Evolutionary conservation across 2,113 vertebrate species (phyloP).

Genomic region (Oryzias curvinotus): DNA sequence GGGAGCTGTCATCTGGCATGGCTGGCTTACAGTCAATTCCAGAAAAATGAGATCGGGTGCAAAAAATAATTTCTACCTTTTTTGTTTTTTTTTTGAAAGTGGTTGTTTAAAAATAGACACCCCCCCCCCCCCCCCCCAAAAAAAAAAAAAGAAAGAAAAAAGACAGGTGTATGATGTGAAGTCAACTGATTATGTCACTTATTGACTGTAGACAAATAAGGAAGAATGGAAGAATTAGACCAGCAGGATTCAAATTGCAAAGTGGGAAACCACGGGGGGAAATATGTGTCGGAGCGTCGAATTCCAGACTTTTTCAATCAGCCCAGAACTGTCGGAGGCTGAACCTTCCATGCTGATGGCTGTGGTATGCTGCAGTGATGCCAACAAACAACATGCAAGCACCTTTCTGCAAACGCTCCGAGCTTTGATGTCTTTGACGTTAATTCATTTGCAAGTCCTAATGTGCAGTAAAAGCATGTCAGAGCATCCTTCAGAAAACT

Average conservation of each 20-base stretch:
- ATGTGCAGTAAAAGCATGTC: too few species aligned
- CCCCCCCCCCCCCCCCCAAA: too few species aligned
- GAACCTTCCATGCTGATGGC: conserved; percentile 20
- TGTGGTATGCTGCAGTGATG: conserved; percentile 14
- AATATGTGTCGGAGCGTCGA: conserved; percentile 22
- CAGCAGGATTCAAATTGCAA: conserved; percentile 53
- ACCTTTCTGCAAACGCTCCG: not conserved
- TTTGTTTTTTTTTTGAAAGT: too few species aligned
- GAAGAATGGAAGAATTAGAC: conserved; percentile 33
- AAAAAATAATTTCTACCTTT: too few species aligned
- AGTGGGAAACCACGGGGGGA: conserved; percentile 41
- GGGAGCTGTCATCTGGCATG: conserved; percentile 46
- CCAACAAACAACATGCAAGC: conserved; percentile 53
- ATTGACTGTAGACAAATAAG: conserved; percentile 13
- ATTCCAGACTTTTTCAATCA: conserved; percentile 64
- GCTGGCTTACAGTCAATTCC: conserved; percentile 33
- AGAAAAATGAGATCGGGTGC: too few species aligned
- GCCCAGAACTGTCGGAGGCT: conserved; percentile 53
- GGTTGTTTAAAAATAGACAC: not conserved
- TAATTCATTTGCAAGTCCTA: too few species aligned
- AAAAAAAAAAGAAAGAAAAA: too few species aligned
- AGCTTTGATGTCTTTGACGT: conserved; percentile 25
- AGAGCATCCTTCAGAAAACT: too few species aligned
- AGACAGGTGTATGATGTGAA: conserved; percentile 9
- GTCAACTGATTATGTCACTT: conserved; percentile 28